These are phyloP conservation scores for Bombus affinis DNA, from an alignment of 1,140 invertebrate species.

Conservation along the genomic window DNA sequence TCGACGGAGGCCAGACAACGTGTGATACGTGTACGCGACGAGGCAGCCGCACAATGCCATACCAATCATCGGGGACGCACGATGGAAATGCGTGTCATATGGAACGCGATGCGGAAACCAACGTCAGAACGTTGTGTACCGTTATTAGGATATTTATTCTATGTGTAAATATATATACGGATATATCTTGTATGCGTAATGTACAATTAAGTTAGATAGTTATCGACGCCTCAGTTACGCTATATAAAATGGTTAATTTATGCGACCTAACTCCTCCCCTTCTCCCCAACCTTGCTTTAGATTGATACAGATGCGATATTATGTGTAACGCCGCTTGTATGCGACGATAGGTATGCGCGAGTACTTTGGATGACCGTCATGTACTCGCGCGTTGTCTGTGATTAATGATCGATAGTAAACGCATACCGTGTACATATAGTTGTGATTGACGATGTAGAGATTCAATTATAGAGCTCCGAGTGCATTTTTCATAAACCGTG, in stretches of 20 bases:
- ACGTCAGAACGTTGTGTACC: constrained; percentile 24
- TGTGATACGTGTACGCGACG: constrained; percentile 46
- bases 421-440: constrained; percentile 61
- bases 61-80: constrained; percentile 38
- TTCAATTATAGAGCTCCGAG: constrained; percentile 13
- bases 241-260: constrained; percentile 56
- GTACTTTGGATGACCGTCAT: not conserved
- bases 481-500: constrained; percentile 7
- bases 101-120: constrained; percentile 7
- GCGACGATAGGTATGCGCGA: constrained; percentile 17
- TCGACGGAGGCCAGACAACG: constrained; percentile 75
- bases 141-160: constrained; percentile 65
- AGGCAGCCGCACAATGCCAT: constrained; percentile 63
- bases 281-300: not conserved
- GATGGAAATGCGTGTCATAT: constrained; percentile 26
- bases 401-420: constrained; percentile 77
- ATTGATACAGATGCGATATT: constrained; percentile 37
- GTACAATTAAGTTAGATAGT: constrained; percentile 56
- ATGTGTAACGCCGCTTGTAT: not conserved
- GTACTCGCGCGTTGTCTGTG: constrained; percentile 79
- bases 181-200: not conserved
- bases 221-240: constrained; percentile 41
- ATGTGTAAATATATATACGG: constrained; percentile 65
- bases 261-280: constrained; percentile 14
- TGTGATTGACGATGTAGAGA: constrained; percentile 27